Evolutionary conservation across 2,113 vertebrate species (phyloP), one percentile per base, ranked within the genome.

Genomic region (Sylvia atricapilla): DNA sequence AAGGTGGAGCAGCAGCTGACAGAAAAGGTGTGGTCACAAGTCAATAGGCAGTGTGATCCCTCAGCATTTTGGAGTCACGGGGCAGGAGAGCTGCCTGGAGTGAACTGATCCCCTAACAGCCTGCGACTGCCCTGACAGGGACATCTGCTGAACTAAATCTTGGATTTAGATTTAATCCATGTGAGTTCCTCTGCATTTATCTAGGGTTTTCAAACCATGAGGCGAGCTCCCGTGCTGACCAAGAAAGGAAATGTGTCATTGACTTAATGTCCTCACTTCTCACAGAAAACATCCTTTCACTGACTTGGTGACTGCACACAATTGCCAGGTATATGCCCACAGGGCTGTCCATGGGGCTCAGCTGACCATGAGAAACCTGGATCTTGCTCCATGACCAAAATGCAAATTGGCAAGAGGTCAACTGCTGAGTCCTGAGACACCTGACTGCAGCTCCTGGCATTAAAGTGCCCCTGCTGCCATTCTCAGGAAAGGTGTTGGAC

Each of bases 151-250:
- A 83, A 84, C 39, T 87, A 90, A 92, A 92, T 89, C 83, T 90
- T 95, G 93, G 90, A 90, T 93, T 96, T 93, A 83, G 86, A 95
- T 89, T 95, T 94, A 92, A 96, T 92, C 91, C 83, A 44, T 6
- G 9, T 89, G 79, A 70, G 64, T 93, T 94, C 62, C 62, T 74
- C 79, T 92, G 66, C 62, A 53, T 94, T 97, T 93, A 89, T 91
- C 43, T 50, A 41, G 66, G 67, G 84, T 66, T 96, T 89, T 90
- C 58, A 52, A 74, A 66, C 30, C 31, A 46, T 7, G 5, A 37
- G 35, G 30, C 68, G 31, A 86, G 31, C 11, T 21, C 27, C 46
- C 0, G 3, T 15, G 21, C 55, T 79, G 56, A 87, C 49, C 69
- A 89, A 77, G 73, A 72, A 66, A 78, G 31, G 39, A 85, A 89